These are phyloP conservation scores for Drosophila testacea DNA, from an alignment of 2,888 invertebrate genomes.

Conservation along the genomic window DNA sequence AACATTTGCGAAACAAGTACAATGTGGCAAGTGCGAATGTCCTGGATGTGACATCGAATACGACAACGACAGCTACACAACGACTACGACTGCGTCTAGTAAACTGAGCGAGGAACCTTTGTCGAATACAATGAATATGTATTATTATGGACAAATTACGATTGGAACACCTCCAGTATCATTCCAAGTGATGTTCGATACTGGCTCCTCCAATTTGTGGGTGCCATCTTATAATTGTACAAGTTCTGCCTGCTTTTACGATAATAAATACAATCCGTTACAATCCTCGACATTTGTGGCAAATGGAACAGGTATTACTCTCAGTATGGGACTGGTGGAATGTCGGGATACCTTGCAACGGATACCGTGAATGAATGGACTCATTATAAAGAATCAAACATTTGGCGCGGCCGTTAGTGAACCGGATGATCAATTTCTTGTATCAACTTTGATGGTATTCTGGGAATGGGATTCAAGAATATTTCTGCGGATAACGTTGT, in stretches of 20 bases:
- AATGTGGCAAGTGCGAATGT: too few relatives aligned
- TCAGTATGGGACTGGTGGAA: slow-evolving; percentile 92
- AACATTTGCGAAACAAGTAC: slow-evolving; percentile 58
- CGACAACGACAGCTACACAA: neutral
- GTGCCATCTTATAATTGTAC: slow-evolving; percentile 89
- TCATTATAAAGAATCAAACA: slow-evolving; percentile 90
- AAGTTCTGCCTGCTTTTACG: slow-evolving; percentile 93
- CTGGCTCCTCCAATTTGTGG: slow-evolving; percentile 69
- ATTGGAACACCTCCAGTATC: slow-evolving; percentile 96
- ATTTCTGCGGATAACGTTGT: slow-evolving; percentile 95
- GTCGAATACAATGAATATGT: slow-evolving; percentile 54
- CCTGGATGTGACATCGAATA: too few relatives aligned
- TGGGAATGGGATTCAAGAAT: slow-evolving; percentile 94
- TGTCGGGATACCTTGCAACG: slow-evolving; percentile 43
- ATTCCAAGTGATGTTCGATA: slow-evolving; percentile 98
- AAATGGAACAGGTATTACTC: slow-evolving; percentile 95
- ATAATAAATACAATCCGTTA: slow-evolving; percentile 95
- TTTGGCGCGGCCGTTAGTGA: slow-evolving; percentile 97
- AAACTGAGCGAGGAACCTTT: slow-evolving; percentile 39
- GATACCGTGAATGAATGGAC: slow-evolving; percentile 88
- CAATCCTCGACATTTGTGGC: slow-evolving; percentile 92
- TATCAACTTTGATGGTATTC: slow-evolving; percentile 98
- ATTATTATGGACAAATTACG: slow-evolving; percentile 87
- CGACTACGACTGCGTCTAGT: too few relatives aligned
- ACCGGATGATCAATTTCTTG: slow-evolving; percentile 92